Base-by-base conservation (phyloP, 2,888 invertebrate genomes). In the Drosophila anceps region DNA sequence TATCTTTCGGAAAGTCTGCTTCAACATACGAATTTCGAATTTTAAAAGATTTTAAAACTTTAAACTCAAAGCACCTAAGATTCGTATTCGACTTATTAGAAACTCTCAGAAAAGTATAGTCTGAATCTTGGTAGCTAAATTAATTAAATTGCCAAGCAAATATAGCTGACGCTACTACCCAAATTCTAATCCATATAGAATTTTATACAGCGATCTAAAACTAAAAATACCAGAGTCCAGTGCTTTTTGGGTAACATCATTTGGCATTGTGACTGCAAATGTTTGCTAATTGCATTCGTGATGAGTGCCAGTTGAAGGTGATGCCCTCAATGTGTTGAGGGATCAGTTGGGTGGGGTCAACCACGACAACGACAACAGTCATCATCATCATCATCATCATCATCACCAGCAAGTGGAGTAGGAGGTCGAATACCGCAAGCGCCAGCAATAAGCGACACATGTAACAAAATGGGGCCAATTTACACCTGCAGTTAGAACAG, bases 281-380 rank as follows among this genome's bases (percentile, higher is more conserved):
- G 69, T 66, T 50, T 66, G 75, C 72, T 84, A 84, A 88, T 88
- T 84, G 84, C 86, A 84, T 85, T 83, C 79, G 67, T 81, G 86
- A 88, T 88, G 83, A 85, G 81, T 15, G 37, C 20, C 27, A 27
- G n/a, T 39, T 54, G 54, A 35, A 24, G 51, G 51, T 51, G 69
- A 63, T 44, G 57, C 62, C 41, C 8, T 54, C 48, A 59, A 58
- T 33, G 53, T 55, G 31, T 24, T 50, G 67, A 55, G 63, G 44
- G 69, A 33, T 64, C 58, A 65, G 63, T 59, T 70, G 51, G 66
- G 62, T 64, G 61, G 70, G 69, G 77, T 58, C 62, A 69, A 53
- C 87, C 82, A 70, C 72, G 66, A 62, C 73, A 76, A 70, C 63
- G 81, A 73, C 79, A 70, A 75, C 69, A 69, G 44, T 50, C 58